Percentiles rank a stretch among this genome's conserved stretches.
phyloP scores from a whole-genome alignment of 1,140 invertebrate genomes.

The Pseudomyrmex flavicornis region DNA sequence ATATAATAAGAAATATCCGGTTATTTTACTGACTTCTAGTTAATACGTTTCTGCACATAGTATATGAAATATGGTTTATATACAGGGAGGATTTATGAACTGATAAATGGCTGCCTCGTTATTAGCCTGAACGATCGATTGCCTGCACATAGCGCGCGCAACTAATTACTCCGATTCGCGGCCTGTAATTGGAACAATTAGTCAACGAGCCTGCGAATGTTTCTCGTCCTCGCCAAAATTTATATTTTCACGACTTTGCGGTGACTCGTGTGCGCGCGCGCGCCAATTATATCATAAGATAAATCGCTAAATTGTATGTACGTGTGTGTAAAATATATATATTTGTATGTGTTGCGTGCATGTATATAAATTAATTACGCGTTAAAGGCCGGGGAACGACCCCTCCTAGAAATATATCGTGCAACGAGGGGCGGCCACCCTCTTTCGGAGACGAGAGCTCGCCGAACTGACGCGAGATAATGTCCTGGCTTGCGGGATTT shows the following conservation, averaged over 20 bases:
- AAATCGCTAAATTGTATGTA: neutral
- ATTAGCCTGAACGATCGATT: slow-evolving; percentile 50
- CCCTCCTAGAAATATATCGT: slow-evolving; percentile 32
- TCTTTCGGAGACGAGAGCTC: neutral
- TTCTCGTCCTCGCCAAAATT: slow-evolving; percentile 44
- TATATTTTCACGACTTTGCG: slow-evolving; percentile 50
- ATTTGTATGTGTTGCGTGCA: no score
- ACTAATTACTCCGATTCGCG: slow-evolving; percentile 60
- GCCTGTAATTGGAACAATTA: slow-evolving; percentile 63
- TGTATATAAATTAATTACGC: slow-evolving; percentile 59
- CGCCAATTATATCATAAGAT: neutral
- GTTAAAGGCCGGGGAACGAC: slow-evolving; percentile 16
- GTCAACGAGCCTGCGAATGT: slow-evolving; percentile 53
- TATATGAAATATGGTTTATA: neutral
- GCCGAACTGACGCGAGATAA: slow-evolving; percentile 17
- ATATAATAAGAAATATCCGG: neutral
- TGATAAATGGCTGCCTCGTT: slow-evolving; percentile 59
- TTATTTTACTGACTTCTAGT: slow-evolving; percentile 10
- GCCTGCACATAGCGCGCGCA: slow-evolving; percentile 23
- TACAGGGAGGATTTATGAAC: slow-evolving; percentile 53
- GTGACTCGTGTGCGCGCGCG: neutral
- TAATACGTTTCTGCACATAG: slow-evolving; percentile 26
- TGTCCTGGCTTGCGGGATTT: slow-evolving; percentile 12
- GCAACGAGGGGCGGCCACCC: slow-evolving; percentile 11
- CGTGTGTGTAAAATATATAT: no score